Conservation (phyloP, 1,140 invertebrate species). For the Zaprionus capensis region DNA sequence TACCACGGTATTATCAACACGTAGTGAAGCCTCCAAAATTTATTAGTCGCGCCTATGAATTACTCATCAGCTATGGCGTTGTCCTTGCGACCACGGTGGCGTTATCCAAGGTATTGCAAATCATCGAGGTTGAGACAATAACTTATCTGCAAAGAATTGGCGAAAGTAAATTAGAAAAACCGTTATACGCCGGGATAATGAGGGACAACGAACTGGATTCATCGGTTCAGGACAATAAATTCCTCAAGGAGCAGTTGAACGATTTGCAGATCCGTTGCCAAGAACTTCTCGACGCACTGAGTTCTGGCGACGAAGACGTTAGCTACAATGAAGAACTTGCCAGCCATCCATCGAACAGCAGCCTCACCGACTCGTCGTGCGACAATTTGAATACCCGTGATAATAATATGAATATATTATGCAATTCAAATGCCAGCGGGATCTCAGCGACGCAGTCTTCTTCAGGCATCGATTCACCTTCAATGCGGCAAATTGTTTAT, state of each 20-base stretch:
- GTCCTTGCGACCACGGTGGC: constrained; percentile 33
- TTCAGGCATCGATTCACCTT: no score
- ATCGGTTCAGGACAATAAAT: background rate
- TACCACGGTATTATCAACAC: background rate
- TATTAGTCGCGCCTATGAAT: constrained; percentile 7
- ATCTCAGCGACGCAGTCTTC: background rate
- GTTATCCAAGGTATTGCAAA: constrained; percentile 40
- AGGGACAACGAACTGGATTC: background rate
- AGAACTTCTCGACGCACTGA: constrained; percentile 52
- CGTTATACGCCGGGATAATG: background rate
- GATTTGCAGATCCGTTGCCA: constrained; percentile 47
- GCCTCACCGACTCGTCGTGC: constrained; percentile 7
- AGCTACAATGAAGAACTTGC: background rate
- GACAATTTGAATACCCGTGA: background rate
- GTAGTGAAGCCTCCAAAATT: background rate
- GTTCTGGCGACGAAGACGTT: constrained; percentile 18
- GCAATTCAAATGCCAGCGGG: background rate
- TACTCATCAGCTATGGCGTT: constrained; percentile 44
- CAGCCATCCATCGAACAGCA: constrained; percentile 10
- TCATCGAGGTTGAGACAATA: constrained; percentile 19
- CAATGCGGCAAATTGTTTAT: constrained; percentile 38
- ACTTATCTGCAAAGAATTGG: constrained; percentile 1
- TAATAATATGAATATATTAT: background rate
- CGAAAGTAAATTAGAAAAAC: background rate
- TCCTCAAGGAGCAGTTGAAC: constrained; percentile 43